phyloP scores from a whole-genome alignment of 2,113 vertebrate genomes.

The Ciconia stormi region DNA sequence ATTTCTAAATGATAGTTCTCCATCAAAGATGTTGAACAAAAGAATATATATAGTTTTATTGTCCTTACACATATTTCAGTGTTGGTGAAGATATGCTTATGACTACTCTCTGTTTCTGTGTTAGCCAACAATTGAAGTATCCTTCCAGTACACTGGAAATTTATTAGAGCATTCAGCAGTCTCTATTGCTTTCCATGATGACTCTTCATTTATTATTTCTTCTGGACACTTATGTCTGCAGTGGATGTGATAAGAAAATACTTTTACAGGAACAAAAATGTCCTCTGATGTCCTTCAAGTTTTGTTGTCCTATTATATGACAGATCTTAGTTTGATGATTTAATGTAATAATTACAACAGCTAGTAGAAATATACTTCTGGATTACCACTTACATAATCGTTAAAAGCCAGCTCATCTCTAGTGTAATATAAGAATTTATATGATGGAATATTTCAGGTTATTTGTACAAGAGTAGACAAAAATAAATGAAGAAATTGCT shows the following conservation, averaged over 20 bases:
- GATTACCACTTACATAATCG: background rate
- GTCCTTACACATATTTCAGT: conserved; percentile 50
- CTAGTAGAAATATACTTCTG: background rate
- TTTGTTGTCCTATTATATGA: conserved; percentile 42
- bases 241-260: background rate
- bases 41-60: conserved; percentile 66
- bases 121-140: conserved; percentile 8
- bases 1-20: conserved; percentile 61
- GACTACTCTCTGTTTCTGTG: background rate
- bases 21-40: conserved; percentile 45
- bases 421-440: background rate
- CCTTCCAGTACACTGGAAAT: background rate
- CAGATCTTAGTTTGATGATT: conserved; percentile 22
- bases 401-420: background rate
- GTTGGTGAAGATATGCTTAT: conserved; percentile 8
- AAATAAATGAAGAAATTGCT: background rate
- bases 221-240: background rate
- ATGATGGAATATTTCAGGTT: background rate
- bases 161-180: background rate
- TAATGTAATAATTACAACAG: conserved; percentile 6
- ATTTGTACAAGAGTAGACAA: background rate
- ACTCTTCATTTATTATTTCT: conserved; percentile 16
- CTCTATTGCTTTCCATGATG: background rate
- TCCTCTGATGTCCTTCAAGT: conserved; percentile 33
- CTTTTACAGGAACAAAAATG: background rate